phyloP scores from a whole-genome alignment of 2,888 invertebrate species.

The Amphipoea lucens region DNA sequence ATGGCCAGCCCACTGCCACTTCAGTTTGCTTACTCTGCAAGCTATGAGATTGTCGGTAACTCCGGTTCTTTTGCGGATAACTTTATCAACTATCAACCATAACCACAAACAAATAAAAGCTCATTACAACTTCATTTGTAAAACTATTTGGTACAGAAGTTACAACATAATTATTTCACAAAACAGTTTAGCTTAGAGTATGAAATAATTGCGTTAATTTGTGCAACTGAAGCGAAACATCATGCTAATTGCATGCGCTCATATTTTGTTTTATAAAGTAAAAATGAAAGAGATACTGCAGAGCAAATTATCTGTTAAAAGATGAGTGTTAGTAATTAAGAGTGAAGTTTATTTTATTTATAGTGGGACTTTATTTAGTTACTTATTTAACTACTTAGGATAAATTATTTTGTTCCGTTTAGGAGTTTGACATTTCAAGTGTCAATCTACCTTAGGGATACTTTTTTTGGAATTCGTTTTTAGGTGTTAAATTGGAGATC shows the following conservation, averaged over 20 bases:
- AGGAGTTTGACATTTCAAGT: background rate
- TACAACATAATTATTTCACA: constrained; percentile 11
- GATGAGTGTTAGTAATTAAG: constrained; percentile 21
- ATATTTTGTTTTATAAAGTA: constrained; percentile 4
- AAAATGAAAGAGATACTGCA: constrained; percentile 19
- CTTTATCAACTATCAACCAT: too few species aligned
- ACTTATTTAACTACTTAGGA: too few species aligned
- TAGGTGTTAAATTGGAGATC: background rate
- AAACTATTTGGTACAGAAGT: constrained; percentile 7
- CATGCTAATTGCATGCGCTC: constrained; percentile 43
- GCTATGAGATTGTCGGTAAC: too few species aligned
- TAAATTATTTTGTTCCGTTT: background rate
- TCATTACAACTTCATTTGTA: constrained; percentile 23
- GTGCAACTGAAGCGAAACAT: constrained; percentile 1
- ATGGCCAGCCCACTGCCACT: too few species aligned
- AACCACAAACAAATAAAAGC: background rate
- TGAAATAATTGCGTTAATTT: constrained; percentile 28
- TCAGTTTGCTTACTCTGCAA: too few species aligned
- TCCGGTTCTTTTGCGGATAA: too few species aligned
- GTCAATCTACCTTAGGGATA: too few species aligned
- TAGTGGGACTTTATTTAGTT: background rate
- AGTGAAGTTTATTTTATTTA: background rate
- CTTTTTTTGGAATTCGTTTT: background rate
- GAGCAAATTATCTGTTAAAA: constrained; percentile 27
- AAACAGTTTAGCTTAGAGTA: background rate